Conservation (phyloP, 2,113 vertebrate genomes). For the Oreochromis spilurus region DNA sequence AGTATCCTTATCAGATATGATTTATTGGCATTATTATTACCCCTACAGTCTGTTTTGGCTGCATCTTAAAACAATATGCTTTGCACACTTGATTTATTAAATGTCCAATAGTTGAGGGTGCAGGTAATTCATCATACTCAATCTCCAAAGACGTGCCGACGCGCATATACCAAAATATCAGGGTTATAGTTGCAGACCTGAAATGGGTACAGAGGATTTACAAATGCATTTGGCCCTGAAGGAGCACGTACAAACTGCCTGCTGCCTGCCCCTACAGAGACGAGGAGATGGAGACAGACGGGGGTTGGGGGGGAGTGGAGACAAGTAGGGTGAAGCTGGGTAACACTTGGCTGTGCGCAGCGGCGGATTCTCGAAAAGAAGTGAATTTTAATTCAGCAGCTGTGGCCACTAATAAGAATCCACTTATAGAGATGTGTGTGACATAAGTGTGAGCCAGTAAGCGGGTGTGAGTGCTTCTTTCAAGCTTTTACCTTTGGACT, state of each 20-base stretch:
- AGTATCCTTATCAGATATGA: constrained; percentile 66
- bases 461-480: background rate
- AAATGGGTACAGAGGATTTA: constrained; percentile 42
- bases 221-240: constrained; percentile 62
- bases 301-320: background rate
- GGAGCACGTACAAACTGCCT: constrained; percentile 14
- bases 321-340: constrained; percentile 24
- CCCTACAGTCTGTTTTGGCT: constrained; percentile 43
- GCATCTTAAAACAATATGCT: constrained; percentile 58
- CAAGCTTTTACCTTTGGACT: constrained; percentile 73
- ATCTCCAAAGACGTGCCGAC: constrained; percentile 66
- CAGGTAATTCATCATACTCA: constrained; percentile 70
- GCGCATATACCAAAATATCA: constrained; percentile 63
- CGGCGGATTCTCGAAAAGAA: constrained; percentile 23
- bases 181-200: constrained; percentile 50
- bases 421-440: constrained; percentile 36
- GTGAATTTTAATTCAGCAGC: constrained; percentile 64
- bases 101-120: constrained; percentile 61
- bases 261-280: constrained; percentile 20
- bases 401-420: constrained; percentile 49
- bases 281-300: constrained; percentile 34
- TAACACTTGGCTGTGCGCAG: constrained; percentile 21
- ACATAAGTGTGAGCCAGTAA: background rate
- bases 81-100: constrained; percentile 73
- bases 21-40: constrained; percentile 70